Evolutionary conservation across 2,113 vertebrate genomes (phyloP), one percentile per base, ranked within the genome.

Genomic region (Paraplagusia blochii): DNA sequence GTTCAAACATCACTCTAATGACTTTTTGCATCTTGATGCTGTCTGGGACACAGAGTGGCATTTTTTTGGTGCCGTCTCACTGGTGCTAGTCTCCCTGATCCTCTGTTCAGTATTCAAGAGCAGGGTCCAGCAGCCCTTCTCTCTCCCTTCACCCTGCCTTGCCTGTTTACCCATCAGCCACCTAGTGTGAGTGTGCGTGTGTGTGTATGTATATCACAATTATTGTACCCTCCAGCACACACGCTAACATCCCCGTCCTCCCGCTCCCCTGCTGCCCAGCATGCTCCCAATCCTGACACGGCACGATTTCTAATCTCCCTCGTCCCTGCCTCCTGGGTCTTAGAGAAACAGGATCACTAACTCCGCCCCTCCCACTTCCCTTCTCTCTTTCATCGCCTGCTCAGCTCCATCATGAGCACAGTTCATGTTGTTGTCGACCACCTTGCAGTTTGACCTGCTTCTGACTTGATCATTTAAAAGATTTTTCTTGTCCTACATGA

Each of bases 181-280:
- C 84, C 88, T 75, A 45, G 57, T 61, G 88, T 58, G 80, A 76
- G 68, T 12, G 75, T 64, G 72, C 76, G 80, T 81, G 81, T 77
- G 67, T 79, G 71, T 85, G 75, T 87, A 84, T 88, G 86, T 88
- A 82, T 87, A 85, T 85, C 77, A 74, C 85, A 84, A 86, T 85
- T 88, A 85, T 72, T 46, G 69, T 66, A 60, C 76, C 85, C 76
- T 69, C 69, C 75, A 68, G 46, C 80, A 72, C 65, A 66, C 53
- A 63, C 61, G 65, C 58, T 10, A 49, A 53, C 22, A 8, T 74
- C 68, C 75, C 65, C 44, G 67, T 79, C 75, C 70, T 60, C 51
- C 60, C 53, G 52, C 69, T 47, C 63, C 74, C 69, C 64, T 63
- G 52, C 69, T 73, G 64, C 84, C 73, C 82, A 87, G 80, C 80